These are phyloP conservation scores for Actias luna DNA, from an alignment of 2,888 invertebrate genomes.

Conservation along the genomic window DNA sequence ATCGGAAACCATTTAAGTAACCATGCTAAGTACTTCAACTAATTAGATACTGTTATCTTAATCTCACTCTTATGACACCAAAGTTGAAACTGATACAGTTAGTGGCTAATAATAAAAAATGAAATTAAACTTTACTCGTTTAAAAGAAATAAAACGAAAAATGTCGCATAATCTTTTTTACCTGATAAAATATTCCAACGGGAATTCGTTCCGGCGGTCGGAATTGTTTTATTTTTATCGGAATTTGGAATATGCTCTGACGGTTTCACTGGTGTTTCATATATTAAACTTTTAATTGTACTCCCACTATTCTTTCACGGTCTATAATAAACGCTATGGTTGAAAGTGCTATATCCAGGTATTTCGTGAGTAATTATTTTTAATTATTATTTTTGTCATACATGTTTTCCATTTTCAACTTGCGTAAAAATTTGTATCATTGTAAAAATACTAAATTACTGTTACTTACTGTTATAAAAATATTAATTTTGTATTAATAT, in stretches of 20 bases:
- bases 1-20: too few relatives aligned
- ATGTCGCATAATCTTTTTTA: not conserved
- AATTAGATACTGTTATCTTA: too few relatives aligned
- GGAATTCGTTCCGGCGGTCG: slow-evolving; percentile 1
- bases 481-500: too few relatives aligned
- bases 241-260: not conserved
- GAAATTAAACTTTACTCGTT: not conserved
- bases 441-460: too few relatives aligned
- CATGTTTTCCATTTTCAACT: too few relatives aligned
- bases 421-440: too few relatives aligned
- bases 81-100: too few relatives aligned
- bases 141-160: slow-evolving; percentile 1
- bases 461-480: too few relatives aligned
- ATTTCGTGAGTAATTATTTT: not conserved
- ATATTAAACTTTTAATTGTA: slow-evolving; percentile 1
- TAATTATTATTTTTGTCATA: too few relatives aligned
- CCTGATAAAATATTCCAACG: slow-evolving; percentile 9
- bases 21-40: too few relatives aligned
- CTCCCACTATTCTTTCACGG: not conserved
- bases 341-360: not conserved
- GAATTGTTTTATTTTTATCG: slow-evolving; percentile 7
- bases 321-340: not conserved
- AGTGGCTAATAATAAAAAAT: too few relatives aligned
- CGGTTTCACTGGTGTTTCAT: not conserved
- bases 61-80: too few relatives aligned